Evolutionary conservation across 2,888 invertebrate species (phyloP), one percentile per base, ranked within the genome.

Genomic region (Megamerina dolium): DNA sequence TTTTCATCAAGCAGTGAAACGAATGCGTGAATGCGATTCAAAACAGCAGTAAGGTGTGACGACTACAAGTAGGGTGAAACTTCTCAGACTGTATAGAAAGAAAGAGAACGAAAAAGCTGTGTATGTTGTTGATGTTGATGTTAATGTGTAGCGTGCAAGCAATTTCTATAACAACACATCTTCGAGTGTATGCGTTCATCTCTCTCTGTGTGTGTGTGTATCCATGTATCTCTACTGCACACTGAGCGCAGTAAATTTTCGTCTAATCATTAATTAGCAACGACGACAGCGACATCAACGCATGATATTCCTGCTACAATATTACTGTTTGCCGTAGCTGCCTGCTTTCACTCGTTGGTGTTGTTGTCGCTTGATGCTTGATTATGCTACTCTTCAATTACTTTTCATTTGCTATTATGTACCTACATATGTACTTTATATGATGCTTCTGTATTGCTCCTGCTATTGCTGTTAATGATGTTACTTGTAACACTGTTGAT

Each of bases 231-330:
- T n/a, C 33, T 42, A 32, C 43, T 43, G 36, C 44, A 44, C 35
- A 29, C 35, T 33, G 44, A 19, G 46, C 46, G 26, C 32, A 27
- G 37, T 43, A 44, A 44, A 47, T 47, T 47, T 47, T 32, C 41
- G 41, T 41, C 44, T 44, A 47, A 47, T 47, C 47, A 47, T 44
- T 47, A 47, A 47, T 44, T 47, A 44, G 44, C 39, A 39, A 35
- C 38, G 21, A 32, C 37, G 37, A 29, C 23, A 37, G 37, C 20
- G 33, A 17, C 20, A 20, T 10, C 35, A 31, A 27, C 44, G 33
- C 38, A n/a, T n/a, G n/a, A n/a, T n/a, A n/a, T n/a, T n/a, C n/a
- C n/a, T n/a, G n/a, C n/a, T n/a, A n/a, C n/a, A n/a, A n/a, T n/a
- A n/a, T n/a, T n/a, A n/a, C n/a, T 12, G 27, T 14, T 9, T 9